Conservation (phyloP, 2,113 vertebrate genomes). For the Alosa alosa region DNA sequence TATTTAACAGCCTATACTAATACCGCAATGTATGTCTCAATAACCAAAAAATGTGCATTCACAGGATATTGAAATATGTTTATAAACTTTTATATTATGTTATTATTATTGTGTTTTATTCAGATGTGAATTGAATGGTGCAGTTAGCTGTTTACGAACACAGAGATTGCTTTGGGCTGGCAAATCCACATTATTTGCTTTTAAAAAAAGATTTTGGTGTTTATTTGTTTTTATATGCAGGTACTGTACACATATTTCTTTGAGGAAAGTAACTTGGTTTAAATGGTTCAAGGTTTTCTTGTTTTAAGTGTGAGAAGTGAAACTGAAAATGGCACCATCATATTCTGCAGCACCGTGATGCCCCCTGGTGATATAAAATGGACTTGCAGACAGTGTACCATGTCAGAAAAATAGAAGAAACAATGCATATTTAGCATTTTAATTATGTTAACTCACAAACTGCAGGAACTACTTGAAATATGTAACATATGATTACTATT, state of each 20-base stretch:
- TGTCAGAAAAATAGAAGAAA: constrained; percentile 12
- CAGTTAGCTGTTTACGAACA: neutral
- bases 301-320: neutral
- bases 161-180: neutral
- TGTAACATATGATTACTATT: neutral
- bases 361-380: neutral
- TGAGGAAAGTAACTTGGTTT: neutral
- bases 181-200: neutral
- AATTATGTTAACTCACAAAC: constrained; percentile 29
- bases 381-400: neutral
- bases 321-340: neutral
- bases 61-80: neutral
- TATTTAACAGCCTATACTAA: neutral
- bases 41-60: neutral
- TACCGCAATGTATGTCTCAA: neutral
- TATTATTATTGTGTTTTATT: neutral
- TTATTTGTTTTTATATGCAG: neutral
- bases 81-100: neutral
- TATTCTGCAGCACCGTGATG: neutral
- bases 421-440: constrained; percentile 29
- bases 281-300: neutral
- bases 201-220: neutral
- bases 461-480: neutral
- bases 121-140: neutral
- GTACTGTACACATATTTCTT: neutral